Evolutionary conservation across 2,888 invertebrate genomes (phyloP), one percentile per base, ranked within the genome.

Genomic region (Ditula angustiorana): DNA sequence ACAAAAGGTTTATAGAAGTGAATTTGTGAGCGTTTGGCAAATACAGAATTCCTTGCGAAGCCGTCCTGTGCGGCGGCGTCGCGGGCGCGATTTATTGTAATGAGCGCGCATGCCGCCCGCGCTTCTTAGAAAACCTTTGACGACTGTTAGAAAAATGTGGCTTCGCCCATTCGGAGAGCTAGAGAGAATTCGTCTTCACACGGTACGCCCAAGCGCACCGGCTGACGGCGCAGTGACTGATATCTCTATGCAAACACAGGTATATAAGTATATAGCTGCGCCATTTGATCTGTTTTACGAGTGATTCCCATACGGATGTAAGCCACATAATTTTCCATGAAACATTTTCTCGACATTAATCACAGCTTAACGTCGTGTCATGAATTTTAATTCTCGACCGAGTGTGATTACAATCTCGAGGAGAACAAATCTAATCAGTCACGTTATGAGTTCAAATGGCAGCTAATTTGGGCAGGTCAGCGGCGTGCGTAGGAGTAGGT

Each of bases 41-140:
- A 89, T 92, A 92, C 92, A 91, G 82, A 92, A 92, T 92, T 92
- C 90, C 86, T 90, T 66, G 90, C 90, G 88, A 82, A 84, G 88
- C 89, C 92, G 84, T 90, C 93, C 88, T 94, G 94, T 94, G 94
- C 90, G 94, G 93, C 89, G 85, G 81, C 82, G 87, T 85, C 86
- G 80, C 79, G 81, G 79, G 78, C 69, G 79, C 81, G 86, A 92
- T 92, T 92, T 92, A 92, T 92, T 90, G 89, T 90, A 89, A 90
- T 87, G 87, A 90, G 86, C 80, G 71, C 76, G 84, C 79, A 88
- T 87, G 82, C 89, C 86, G 79, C 82, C 75, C 81, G 72, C 75
- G 76, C 81, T 90, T 90, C 87, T 86, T 71, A 86, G 90, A 90
- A 90, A 88, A 88, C 76, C 79, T 82, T 84, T 82, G 83, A 81